These are phyloP conservation scores for Setophaga coronata DNA, from an alignment of 2,113 vertebrate species.

Conservation along the genomic window DNA sequence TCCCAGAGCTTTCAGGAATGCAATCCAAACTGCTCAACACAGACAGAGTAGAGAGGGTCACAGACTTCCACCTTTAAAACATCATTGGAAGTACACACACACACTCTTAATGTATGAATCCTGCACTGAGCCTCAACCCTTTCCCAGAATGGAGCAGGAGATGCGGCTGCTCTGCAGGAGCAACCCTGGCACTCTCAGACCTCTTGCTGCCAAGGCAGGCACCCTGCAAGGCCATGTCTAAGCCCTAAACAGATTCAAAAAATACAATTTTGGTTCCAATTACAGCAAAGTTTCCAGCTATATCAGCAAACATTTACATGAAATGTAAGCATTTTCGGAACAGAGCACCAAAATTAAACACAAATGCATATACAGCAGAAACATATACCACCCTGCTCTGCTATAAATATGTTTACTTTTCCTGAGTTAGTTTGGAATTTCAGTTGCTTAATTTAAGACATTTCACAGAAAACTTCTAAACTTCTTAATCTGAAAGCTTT, in stretches of 20 bases:
- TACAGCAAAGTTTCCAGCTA: background rate
- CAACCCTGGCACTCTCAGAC: fast-evolving
- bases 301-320: background rate
- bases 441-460: background rate
- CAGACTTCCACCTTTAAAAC: background rate
- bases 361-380: background rate
- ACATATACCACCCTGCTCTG: background rate
- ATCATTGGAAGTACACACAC: background rate
- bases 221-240: background rate
- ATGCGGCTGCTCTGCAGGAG: fast-evolving
- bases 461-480: background rate
- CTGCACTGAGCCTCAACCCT: background rate
- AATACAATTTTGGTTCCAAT: background rate
- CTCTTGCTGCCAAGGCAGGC: background rate
- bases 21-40: background rate
- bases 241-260: background rate
- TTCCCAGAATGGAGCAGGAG: background rate
- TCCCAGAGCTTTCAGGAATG: background rate
- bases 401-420: background rate
- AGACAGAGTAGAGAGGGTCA: fast-evolving
- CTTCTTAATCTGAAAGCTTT: background rate
- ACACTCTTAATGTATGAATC: fast-evolving
- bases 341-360: background rate
- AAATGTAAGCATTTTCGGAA: background rate
- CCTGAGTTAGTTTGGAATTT: background rate